Conservation (phyloP, 2,113 vertebrate species). For the Neoarius graeffei region DNA sequence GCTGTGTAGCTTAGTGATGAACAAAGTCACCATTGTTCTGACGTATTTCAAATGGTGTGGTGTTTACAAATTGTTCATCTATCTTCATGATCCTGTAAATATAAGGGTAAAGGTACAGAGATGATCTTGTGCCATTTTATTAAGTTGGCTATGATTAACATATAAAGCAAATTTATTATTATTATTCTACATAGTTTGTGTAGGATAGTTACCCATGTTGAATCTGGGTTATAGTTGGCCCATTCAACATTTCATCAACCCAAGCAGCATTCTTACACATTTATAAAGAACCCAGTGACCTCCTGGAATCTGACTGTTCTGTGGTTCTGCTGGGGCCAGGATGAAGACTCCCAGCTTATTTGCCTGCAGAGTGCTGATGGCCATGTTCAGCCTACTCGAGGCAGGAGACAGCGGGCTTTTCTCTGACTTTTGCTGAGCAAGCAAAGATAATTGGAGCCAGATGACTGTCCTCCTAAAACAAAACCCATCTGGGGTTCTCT, state of each 20-base stretch:
- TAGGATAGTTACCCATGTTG: background rate
- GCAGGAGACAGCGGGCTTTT: background rate
- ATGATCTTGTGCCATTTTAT: background rate
- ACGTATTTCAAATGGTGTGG: background rate
- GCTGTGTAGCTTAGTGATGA: background rate
- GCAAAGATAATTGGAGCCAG: constrained; percentile 41
- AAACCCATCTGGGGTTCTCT: constrained; percentile 5
- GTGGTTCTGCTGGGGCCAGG: background rate
- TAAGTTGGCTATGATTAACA: background rate
- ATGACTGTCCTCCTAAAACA: constrained; percentile 23
- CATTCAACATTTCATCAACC: background rate
- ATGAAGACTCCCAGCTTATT: background rate
- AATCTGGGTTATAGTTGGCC: background rate
- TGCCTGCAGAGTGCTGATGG: constrained; percentile 26
- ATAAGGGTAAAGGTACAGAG: background rate
- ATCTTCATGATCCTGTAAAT: background rate
- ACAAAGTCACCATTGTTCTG: background rate
- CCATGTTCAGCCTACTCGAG: constrained; percentile 1
- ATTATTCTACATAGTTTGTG: background rate
- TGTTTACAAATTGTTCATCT: background rate
- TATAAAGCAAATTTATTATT: background rate
- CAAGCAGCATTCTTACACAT: background rate
- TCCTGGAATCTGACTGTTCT: background rate
- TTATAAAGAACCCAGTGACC: constrained; percentile 1
- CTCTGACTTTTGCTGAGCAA: constrained; percentile 43